These are phyloP conservation scores for Sinella curviseta DNA, from an alignment of 1,140 invertebrate species.

Conservation along the genomic window DNA sequence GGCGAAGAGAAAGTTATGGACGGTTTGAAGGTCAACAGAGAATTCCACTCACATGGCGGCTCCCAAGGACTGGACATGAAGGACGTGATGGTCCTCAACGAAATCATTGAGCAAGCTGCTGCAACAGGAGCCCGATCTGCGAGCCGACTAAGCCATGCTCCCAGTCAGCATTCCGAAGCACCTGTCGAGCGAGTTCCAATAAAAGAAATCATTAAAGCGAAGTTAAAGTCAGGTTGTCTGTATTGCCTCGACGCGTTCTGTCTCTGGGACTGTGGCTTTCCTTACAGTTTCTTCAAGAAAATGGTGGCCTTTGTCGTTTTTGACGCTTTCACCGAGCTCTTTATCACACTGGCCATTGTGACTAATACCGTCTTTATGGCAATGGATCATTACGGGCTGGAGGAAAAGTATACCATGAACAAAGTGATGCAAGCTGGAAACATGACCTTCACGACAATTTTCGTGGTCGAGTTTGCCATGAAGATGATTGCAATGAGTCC, in stretches of 20 bases:
- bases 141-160: conserved; percentile 66
- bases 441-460: conserved; percentile 96
- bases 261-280: conserved; percentile 92
- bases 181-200: conserved; percentile 58
- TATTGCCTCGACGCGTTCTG: conserved; percentile 83
- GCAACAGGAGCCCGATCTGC: conserved; percentile 71
- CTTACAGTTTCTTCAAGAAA: conserved; percentile 62
- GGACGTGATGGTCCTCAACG: conserved; percentile 97
- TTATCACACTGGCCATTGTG: conserved; percentile 96
- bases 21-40: neutral
- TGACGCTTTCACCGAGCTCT: conserved; percentile 95
- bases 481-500: conserved; percentile 96
- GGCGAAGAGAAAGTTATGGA: neutral
- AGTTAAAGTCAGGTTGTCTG: conserved; percentile 68
- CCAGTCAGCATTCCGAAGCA: conserved; percentile 66
- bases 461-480: conserved; percentile 88
- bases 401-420: conserved; percentile 71
- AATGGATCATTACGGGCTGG: conserved; percentile 92
- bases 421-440: conserved; percentile 86
- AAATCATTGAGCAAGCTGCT: conserved; percentile 92
- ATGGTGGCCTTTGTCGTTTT: conserved; percentile 85
- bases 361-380: conserved; percentile 98
- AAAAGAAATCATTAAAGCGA: conserved; percentile 69
- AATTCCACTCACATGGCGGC: neutral
- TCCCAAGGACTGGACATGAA: neutral